Conservation (phyloP, 2,113 vertebrate genomes). For the Aleadryas rufinucha region DNA sequence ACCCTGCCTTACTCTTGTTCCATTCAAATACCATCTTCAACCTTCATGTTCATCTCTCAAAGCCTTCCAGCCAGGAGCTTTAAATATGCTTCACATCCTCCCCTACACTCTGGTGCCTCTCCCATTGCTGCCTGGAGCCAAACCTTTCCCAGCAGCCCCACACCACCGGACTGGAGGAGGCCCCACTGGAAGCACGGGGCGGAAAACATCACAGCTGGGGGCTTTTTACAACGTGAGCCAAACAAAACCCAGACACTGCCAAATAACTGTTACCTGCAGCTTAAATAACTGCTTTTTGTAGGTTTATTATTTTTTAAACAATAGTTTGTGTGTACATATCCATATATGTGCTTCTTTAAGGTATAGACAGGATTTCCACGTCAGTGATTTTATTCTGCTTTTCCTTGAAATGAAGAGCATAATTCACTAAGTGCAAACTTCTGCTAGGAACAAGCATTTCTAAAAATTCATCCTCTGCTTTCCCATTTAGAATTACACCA, state of each 20-base stretch:
- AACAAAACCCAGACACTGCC: background rate
- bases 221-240: background rate
- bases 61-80: background rate
- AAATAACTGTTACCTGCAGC: background rate
- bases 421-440: background rate
- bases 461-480: background rate
- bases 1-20: background rate
- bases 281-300: background rate
- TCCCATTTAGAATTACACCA: background rate
- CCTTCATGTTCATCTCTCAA: background rate
- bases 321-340: background rate
- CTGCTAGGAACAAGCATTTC: background rate
- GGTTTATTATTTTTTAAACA: background rate
- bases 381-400: background rate
- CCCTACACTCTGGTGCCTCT: background rate
- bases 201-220: background rate
- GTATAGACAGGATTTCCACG: background rate
- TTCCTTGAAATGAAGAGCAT: background rate
- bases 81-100: background rate
- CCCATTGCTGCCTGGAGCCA: rapidly evolving
- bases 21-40: rapidly evolving
- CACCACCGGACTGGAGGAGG: background rate
- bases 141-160: background rate
- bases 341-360: background rate
- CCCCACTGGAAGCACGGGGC: background rate